A percentile compares a stretch with the other conserved stretches of the same genome.
Conservation (phyloP, 2,888 invertebrate species). For the Microctonus aethiopoides region DNA sequence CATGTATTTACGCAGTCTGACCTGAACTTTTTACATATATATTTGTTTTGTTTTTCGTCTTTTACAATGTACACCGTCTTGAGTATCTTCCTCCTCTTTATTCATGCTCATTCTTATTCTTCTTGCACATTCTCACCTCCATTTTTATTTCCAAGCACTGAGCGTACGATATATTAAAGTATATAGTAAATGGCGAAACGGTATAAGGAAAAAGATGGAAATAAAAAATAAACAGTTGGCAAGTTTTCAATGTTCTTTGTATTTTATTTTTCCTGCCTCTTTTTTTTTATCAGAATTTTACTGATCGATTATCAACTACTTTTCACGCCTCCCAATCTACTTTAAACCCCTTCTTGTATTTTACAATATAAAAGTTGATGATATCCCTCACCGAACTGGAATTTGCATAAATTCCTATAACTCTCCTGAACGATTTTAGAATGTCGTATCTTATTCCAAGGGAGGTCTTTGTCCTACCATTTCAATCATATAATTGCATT, state of each 20-base stretch:
- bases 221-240: background rate
- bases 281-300: background rate
- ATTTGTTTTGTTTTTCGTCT: background rate
- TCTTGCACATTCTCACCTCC: background rate
- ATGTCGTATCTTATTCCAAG: too few species aligned
- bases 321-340: too few species aligned
- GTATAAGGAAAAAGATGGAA: too few species aligned
- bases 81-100: slow-evolving; percentile 12
- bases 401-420: too few species aligned
- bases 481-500: too few species aligned
- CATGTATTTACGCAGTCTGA: background rate
- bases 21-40: background rate
- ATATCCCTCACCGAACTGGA: too few species aligned
- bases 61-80: background rate
- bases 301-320: too few species aligned
- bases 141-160: background rate
- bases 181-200: background rate
- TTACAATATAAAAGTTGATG: too few species aligned
- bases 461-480: too few species aligned
- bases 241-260: background rate
- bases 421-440: too few species aligned
- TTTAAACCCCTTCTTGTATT: too few species aligned
- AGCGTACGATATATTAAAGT: slow-evolving; percentile 2
- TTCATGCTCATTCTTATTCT: background rate
- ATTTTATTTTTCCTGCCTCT: too few species aligned